Base-by-base conservation (phyloP, 2,113 vertebrate genomes). In the Pholis gunnellus region DNA sequence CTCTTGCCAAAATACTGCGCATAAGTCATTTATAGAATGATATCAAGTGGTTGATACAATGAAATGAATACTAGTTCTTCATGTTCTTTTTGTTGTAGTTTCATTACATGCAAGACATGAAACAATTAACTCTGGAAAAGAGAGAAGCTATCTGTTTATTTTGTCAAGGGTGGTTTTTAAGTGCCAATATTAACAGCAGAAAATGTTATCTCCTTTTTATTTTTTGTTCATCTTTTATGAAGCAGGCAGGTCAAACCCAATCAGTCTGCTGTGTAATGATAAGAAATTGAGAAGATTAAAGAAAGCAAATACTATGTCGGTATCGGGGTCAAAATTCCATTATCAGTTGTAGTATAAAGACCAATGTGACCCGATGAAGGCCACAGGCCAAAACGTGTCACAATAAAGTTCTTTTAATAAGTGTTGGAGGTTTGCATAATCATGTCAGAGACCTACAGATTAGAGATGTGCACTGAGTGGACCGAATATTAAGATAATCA, bases 81-180 rank as follows among this genome's bases (percentile, higher is more conserved):
- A 17, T 31, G 66, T 20, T 65, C 6, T 54, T 56, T 42, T 63
- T n/a, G n/a, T n/a, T 31, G 10, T n/a, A 52, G n/a, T 36, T 20
- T 60, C 10, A 25, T 9, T 15, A 20, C 46, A 46, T 56, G 59
- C 40, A 27, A 40, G 31, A 15, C 7, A 34, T 64, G 36, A 54
- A 56, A 68, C 27, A 36, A 27, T 56, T 9, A 52, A 72, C 17
- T 15, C 9, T 56, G 20, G 2, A 20, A 17, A 4, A 71, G 48
- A 22, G 63, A 60, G 42, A 71, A 42, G 66, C 22, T 70, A 42
- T 75, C 36, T 44, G 52, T 75, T 75, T 36, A 69, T 78, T 69
- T 86, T 65, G 52, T 64, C 74, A 67, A 71, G 75, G 38, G 29
- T 34, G 15, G 0, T 11, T 69, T 72, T n/a, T 38, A 40, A 68